Evolutionary conservation across 1,140 invertebrate genomes (phyloP), one percentile per base, ranked within the genome.

Genomic region (Eciton burchellii): DNA sequence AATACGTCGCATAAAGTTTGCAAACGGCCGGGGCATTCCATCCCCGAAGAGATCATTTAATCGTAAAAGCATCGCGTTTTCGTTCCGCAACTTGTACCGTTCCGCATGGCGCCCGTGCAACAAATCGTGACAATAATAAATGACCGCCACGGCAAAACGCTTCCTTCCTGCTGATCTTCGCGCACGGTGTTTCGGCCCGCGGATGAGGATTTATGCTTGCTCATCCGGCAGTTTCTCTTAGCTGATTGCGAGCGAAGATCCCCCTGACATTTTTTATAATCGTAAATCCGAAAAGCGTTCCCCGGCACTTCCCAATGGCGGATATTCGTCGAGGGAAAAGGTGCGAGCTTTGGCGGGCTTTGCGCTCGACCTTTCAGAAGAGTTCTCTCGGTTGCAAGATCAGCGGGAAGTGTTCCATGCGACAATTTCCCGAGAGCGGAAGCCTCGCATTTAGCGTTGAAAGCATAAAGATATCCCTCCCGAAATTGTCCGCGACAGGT

Each of bases 51-150:
- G 74, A 56, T 56, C n/a, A 57, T 79, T 70, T 79, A 70, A 8
- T 12, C 21, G 1, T 24, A 45, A 57, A 79, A 56, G 24, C 24
- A 56, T 68, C 56, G 29, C 62, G 21, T 60, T 77, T 77, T 60
- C 76, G 76, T 21, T 35, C 45, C 19, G 24, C 41, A 57, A 41
- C 26, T 81, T 81, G 63, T 65, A 65, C 45, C 6, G 12, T 47
- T 81, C 52, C 52, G n/a, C 29, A 35, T 19, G 49, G 12, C 41
- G 65, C 8, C 29, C 29, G 14, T 56, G 49, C 68, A 24, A 72
- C 77, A 73, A 62, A 81, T 35, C 73, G 54, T 16, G 59, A 56
- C 47, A 43, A 76, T 63, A 82, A 73, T 45, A 73, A 82, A 82
- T 29, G 29, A 41, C 26, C 35, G 21, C 43, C 35, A 21, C 6